These are phyloP conservation scores for Pteronotus mesoamericanus DNA, from an alignment of 2,797 vertebrate species.

Conservation along the genomic window DNA sequence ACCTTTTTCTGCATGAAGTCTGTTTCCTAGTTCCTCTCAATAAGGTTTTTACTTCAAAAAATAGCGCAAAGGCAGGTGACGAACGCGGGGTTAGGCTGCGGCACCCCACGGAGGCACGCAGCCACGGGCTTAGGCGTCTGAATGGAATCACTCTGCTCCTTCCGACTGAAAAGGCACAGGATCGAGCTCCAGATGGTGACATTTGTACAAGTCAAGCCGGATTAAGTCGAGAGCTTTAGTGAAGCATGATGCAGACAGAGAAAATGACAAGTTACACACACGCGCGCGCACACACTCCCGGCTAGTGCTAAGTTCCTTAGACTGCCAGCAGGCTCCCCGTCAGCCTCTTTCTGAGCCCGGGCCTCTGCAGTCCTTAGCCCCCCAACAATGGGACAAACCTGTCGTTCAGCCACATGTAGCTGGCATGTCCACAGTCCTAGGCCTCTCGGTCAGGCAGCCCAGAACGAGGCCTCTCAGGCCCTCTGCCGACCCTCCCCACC, in stretches of 20 bases:
- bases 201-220: constrained; percentile 72
- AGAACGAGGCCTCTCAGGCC: neutral
- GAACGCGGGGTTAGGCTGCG: neutral
- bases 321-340: neutral
- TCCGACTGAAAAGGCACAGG: constrained; percentile 56
- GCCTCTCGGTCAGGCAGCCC: neutral
- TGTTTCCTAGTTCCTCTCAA: constrained; percentile 30
- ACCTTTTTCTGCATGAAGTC: constrained; percentile 10
- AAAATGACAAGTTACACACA: neutral
- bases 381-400: neutral
- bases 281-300: accelerated
- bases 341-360: neutral
- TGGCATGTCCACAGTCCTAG: neutral
- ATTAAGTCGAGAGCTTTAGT: constrained; percentile 73
- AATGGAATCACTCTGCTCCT: constrained; percentile 61
- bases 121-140: constrained; percentile 51
- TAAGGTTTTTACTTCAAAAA: constrained; percentile 37
- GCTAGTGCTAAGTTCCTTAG: neutral
- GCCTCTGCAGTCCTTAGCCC: neutral
- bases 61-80: neutral
- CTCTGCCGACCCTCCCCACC: neutral
- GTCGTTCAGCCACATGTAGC: neutral
- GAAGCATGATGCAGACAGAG: constrained; percentile 67
- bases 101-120: constrained; percentile 33
- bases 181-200: constrained; percentile 76